Base-by-base conservation (phyloP, 2,888 invertebrate genomes). In the Volucella inanis region DNA sequence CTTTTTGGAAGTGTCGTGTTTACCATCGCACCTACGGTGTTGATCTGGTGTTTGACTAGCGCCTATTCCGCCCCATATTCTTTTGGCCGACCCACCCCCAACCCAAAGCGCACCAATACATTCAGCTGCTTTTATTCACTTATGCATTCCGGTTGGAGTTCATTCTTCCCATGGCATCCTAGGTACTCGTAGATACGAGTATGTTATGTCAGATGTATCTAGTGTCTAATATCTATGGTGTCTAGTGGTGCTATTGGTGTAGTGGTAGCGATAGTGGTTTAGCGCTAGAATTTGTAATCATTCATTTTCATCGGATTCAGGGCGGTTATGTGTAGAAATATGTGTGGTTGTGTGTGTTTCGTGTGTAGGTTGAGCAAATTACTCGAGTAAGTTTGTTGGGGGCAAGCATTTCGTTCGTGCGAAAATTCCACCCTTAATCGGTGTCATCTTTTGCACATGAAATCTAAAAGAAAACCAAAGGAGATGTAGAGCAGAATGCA, bases 21-120 rank as follows among this genome's bases (percentile, higher is more conserved):
- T 89, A 89, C 89, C 88, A 89, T 90, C 89, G 89, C 90, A 90
- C 90, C 90, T 91, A 88, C 89, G 90, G 90, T 91, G 91, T 91
- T 91, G 90, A 90, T 90, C 90, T 89, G 90, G 89, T 91, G 90
- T 89, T 87, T 87, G 87, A 85, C 87, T 87, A 87, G 88, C 87
- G 87, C 87, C 87, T 87, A 81, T 87, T 87, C 81, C 78, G 81
- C 87, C 86, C 87, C 86, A 78, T 82, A 82, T 82, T 82, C 82
- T 68, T 81, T 76, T 75, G 50, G 76, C 70, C 59, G 43, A 52
- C 59, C 57, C 47, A 43, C 54, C 50, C 68, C 47, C 76, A 72
- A 43, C 70, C 70, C 67, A 67, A 65, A 38, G 47, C 50, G 39
- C 74, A 71, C 64, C 64, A 70, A 45, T 57, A 65, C 15, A 54